phyloP scores from a whole-genome alignment of 2,888 invertebrate species.

The Dexiosoma caninum region DNA sequence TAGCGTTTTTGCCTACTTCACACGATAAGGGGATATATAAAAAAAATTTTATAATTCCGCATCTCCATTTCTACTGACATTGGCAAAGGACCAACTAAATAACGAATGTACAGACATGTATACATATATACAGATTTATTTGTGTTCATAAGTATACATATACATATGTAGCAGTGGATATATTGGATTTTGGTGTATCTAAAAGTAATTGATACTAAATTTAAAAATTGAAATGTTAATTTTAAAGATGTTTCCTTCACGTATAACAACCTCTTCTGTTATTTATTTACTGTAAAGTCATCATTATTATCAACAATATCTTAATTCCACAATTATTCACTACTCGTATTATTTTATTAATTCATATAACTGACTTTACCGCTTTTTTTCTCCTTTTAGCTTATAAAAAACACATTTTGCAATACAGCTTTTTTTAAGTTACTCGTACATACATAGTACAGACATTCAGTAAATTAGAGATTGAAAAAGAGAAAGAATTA shows the following conservation, averaged over 20 bases:
- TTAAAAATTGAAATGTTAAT: constrained; percentile 63
- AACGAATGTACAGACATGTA: too few species aligned
- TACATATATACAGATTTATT: too few species aligned
- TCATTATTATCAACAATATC: constrained; percentile 25
- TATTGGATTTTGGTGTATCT: constrained; percentile 56
- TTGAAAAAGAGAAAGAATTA: constrained; percentile 25
- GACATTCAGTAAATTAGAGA: constrained; percentile 47
- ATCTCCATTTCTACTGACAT: constrained; percentile 21
- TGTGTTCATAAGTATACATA: too few species aligned
- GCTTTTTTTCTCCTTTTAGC: too few species aligned
- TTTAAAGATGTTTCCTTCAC: constrained; percentile 63
- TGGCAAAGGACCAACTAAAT: too few species aligned
- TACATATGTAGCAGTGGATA: constrained; percentile 29
- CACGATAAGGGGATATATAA: too few species aligned
- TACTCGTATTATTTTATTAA: constrained; percentile 2
- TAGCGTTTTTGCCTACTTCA: too few species aligned
- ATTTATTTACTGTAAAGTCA: constrained; percentile 31
- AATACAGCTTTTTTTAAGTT: constrained; percentile 50
- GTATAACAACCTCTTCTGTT: constrained; percentile 55
- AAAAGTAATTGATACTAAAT: constrained; percentile 61
- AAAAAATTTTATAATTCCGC: constrained; percentile 32
- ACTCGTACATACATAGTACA: too few species aligned
- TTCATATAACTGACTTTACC: constrained; percentile 43
- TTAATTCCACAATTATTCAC: constrained; percentile 28
- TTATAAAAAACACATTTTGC: constrained; percentile 37